These are phyloP conservation scores for Chrysopa pallens DNA, from an alignment of 1,140 invertebrate species.

Conservation along the genomic window DNA sequence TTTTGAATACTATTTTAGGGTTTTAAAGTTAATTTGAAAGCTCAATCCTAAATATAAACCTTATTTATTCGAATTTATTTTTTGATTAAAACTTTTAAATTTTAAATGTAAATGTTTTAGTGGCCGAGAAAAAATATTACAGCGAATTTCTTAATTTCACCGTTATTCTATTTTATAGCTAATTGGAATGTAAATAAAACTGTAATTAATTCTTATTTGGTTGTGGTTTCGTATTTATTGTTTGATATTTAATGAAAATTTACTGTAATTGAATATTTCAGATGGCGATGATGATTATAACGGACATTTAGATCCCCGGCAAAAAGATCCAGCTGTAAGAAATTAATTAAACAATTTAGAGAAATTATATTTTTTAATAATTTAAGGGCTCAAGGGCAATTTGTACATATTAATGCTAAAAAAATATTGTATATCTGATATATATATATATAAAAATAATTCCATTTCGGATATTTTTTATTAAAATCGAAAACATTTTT, in stretches of 20 bases:
- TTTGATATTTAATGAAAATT: background rate
- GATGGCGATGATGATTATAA: constrained; percentile 14
- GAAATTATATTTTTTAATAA: too few species aligned
- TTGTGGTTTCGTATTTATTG: background rate
- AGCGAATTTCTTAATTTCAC: background rate
- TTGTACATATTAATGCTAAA: too few species aligned
- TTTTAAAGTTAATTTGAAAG: too few species aligned
- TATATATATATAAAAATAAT: too few species aligned
- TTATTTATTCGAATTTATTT: too few species aligned
- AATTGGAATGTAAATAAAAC: background rate
- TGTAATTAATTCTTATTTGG: background rate
- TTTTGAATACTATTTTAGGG: too few species aligned
- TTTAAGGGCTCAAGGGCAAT: too few species aligned
- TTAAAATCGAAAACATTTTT: too few species aligned
- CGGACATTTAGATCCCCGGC: constrained; percentile 5
- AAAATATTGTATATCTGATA: too few species aligned
- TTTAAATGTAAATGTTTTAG: background rate
- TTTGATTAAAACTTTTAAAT: too few species aligned
- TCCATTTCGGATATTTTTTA: too few species aligned
- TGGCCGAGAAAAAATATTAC: background rate
- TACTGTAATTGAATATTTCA: constrained; percentile 6
- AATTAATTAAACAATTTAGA: constrained; percentile 9
- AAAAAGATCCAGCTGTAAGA: constrained; percentile 11
- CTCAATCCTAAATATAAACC: too few species aligned
- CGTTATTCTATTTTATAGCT: constrained; percentile 1